Conservation (phyloP, 2,797 vertebrate genomes). For the Cuniculus paca region DNA sequence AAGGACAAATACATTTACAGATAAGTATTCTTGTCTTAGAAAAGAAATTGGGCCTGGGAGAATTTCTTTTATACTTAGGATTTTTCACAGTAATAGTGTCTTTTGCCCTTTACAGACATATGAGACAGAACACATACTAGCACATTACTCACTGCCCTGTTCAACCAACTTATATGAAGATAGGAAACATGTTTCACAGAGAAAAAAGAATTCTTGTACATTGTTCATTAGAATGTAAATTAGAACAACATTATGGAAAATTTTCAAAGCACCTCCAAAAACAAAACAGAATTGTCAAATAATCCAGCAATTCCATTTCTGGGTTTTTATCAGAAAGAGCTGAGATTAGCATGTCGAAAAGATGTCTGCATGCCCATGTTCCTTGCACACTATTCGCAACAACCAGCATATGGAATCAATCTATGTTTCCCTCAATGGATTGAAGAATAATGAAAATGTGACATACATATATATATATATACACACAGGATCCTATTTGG, state of each 20-base stretch:
- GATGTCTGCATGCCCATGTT: background rate
- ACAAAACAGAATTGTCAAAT: background rate
- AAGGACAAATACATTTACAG: background rate
- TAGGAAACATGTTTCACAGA: background rate
- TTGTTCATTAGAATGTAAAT: background rate
- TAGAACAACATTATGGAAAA: background rate
- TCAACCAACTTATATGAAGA: background rate
- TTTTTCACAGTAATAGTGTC: conserved; percentile 28
- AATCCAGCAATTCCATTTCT: background rate
- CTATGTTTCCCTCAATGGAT: background rate
- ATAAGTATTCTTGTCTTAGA: background rate
- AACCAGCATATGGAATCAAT: background rate
- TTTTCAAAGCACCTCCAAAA: background rate
- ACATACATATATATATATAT: too few relatives aligned
- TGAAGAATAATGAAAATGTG: background rate
- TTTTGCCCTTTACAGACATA: conserved; percentile 45
- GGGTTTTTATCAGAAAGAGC: background rate
- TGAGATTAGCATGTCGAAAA: background rate
- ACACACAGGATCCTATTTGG: background rate
- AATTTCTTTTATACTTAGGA: background rate
- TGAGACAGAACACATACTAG: background rate
- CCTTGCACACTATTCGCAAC: background rate
- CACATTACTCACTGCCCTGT: background rate
- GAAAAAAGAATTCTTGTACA: background rate
- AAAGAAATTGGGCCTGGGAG: background rate